Percentiles rank a stretch among this genome's conserved stretches.
phyloP scores from a whole-genome alignment of 2,113 vertebrate species.

The Mesoclemmys tuberculata region DNA sequence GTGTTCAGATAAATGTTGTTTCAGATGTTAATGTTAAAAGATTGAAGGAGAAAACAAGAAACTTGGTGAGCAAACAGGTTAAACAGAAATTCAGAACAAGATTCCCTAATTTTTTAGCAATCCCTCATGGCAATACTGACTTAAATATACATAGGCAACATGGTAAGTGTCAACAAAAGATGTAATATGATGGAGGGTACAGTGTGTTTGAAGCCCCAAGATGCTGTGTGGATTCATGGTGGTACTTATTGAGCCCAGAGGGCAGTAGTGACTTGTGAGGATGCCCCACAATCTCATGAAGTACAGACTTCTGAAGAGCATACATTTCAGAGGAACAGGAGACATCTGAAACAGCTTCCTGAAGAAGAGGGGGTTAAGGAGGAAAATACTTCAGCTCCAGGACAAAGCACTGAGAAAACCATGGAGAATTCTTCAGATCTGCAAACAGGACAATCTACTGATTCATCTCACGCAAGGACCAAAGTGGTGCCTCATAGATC shows the following conservation, averaged over 20 bases:
- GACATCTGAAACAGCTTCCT: neutral
- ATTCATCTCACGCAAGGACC: neutral
- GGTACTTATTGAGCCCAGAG: neutral
- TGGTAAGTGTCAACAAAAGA: neutral
- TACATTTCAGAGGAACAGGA: neutral
- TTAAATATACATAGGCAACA: neutral
- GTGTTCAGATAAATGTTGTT: neutral
- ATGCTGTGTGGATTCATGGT: neutral
- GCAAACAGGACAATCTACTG: neutral
- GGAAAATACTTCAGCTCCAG: neutral
- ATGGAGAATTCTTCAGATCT: neutral
- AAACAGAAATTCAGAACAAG: neutral
- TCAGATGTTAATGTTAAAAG: neutral
- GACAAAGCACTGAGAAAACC: neutral
- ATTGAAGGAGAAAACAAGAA: neutral
- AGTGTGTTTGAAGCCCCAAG: neutral
- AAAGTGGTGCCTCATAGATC: neutral
- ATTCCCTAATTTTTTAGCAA: neutral
- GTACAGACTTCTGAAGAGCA: neutral
- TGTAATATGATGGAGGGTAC: neutral
- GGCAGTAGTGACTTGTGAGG: neutral
- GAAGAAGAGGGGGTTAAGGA: neutral
- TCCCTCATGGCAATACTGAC: neutral
- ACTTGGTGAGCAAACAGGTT: neutral
- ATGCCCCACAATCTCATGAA: neutral